A percentile compares a stretch with the other conserved stretches of the same genome.
Conservation (phyloP, 2,797 vertebrate species). For the Cryptoprocta ferox region DNA sequence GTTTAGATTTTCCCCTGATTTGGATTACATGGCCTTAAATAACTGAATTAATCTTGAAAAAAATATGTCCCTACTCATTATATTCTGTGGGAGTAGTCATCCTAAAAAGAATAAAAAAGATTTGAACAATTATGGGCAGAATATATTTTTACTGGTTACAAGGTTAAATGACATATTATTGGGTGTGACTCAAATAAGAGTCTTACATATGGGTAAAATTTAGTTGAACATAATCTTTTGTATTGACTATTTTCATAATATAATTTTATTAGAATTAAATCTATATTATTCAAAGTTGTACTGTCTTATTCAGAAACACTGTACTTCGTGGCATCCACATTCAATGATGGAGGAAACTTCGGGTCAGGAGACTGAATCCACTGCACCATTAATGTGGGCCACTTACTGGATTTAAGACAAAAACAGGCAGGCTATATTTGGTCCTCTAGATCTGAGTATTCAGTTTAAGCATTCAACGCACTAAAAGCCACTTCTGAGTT, state of each 20-base stretch:
- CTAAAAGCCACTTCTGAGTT: constrained; percentile 15
- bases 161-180: not conserved
- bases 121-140: not conserved
- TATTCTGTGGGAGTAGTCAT: not conserved
- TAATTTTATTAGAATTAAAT: not conserved
- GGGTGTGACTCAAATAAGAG: not conserved
- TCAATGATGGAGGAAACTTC: not conserved
- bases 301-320: not conserved
- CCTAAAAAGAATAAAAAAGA: not conserved
- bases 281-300: not conserved
- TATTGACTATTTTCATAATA: not conserved
- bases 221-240: not conserved
- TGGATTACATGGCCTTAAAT: not conserved
- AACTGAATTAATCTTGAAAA: not conserved
- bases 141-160: not conserved
- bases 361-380: not conserved
- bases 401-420: not conserved
- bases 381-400: not conserved
- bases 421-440: not conserved
- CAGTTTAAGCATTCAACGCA: not conserved
- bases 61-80: not conserved
- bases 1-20: not conserved
- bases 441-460: not conserved
- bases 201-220: not conserved
- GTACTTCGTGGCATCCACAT: not conserved